Evolutionary conservation across 2,113 vertebrate genomes (phyloP).

Genomic region (Myotis brandtii): DNA sequence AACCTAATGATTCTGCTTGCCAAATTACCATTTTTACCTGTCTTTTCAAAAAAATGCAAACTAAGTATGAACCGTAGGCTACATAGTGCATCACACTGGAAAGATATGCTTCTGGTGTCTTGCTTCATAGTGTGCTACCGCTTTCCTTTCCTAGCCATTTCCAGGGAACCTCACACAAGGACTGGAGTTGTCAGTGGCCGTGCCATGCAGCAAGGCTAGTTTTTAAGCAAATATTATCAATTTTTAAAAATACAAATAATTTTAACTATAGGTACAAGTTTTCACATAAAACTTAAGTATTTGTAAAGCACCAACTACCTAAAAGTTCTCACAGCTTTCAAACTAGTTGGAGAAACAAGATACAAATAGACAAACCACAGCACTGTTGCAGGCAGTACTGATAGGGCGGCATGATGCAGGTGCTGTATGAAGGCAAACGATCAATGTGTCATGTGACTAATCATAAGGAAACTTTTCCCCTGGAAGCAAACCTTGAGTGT

Average conservation of each 20-base stretch:
- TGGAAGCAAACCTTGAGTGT: conserved; percentile 32
- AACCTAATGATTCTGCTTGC: conserved; percentile 34
- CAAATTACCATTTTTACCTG: not conserved
- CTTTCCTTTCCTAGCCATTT: conserved; percentile 40
- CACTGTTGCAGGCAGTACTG: not conserved
- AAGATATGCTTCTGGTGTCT: not conserved
- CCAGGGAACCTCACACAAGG: not conserved
- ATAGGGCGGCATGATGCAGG: not conserved
- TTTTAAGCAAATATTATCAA: conserved; percentile 26
- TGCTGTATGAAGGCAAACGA: not conserved
- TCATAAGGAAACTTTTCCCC: not conserved
- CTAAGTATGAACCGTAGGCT: not conserved
- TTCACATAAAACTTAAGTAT: conserved; percentile 51
- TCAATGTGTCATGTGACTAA: not conserved
- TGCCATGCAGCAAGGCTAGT: conserved; percentile 2
- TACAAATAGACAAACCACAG: not conserved
- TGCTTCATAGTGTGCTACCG: not conserved
- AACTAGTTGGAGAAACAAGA: not conserved
- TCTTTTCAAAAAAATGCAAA: conserved; percentile 33
- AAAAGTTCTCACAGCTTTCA: conserved; percentile 40
- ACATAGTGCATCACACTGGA: not conserved
- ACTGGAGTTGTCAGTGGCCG: conserved; percentile 1
- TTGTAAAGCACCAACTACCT: not conserved
- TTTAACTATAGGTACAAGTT: conserved; percentile 2
- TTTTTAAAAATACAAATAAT: not conserved